phyloP scores from a whole-genome alignment of 37 sponge, comb jelly and placozoan species.

The Aplysina aerophoba region DNA sequence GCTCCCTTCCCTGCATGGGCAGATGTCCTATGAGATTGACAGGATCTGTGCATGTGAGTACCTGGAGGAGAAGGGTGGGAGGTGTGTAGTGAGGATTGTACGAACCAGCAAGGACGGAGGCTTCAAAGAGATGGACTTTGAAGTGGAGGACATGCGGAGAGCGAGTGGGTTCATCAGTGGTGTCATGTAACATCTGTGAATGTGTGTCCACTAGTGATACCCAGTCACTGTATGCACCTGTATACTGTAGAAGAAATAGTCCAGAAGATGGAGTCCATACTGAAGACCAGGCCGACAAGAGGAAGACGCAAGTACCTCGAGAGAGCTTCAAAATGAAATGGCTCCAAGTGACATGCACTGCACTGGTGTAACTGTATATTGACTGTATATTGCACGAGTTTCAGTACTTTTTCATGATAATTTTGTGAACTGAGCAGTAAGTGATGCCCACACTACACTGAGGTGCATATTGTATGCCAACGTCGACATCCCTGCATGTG shows the following conservation, averaged over 20 bases:
- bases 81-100: conserved; percentile 58
- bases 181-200: background rate
- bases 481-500: no score
- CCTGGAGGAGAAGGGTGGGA: conserved; percentile 53
- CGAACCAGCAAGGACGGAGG: conserved; percentile 55
- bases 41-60: conserved; percentile 72
- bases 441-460: no score
- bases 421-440: no score
- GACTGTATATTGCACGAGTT: no score
- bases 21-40: conserved; percentile 68
- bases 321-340: background rate
- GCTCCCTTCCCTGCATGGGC: background rate
- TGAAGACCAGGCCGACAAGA: conserved; percentile 9
- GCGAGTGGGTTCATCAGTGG: background rate
- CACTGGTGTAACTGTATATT: no score
- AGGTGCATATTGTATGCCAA: no score
- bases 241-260: conserved; percentile 3
- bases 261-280: conserved; percentile 5
- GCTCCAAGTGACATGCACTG: background rate
- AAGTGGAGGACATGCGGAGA: conserved; percentile 17
- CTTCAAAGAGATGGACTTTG: conserved; percentile 78
- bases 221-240: no score
- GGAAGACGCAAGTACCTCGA: conserved; percentile 19
- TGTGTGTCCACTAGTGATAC: no score
- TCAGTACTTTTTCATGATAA: no score